These are phyloP conservation scores for Tenthredo mesomela DNA, from an alignment of 2,888 invertebrate species.

Conservation along the genomic window DNA sequence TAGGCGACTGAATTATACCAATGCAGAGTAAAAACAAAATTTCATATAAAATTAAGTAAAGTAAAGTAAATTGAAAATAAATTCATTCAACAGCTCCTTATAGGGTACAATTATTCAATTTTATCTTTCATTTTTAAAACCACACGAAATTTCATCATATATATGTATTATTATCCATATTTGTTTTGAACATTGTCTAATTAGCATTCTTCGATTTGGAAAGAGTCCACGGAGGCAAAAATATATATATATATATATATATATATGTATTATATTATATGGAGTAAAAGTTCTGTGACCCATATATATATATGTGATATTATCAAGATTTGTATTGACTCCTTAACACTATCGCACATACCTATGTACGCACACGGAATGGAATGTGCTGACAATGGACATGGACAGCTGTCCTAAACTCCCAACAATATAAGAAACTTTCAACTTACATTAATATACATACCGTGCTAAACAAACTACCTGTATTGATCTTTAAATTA, in stretches of 20 bases:
- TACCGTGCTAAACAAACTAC: background rate
- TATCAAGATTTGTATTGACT: conserved; percentile 48
- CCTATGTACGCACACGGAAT: conserved; percentile 39
- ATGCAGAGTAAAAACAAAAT: background rate
- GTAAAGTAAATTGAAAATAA: background rate
- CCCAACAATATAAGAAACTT: background rate
- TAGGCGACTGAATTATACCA: background rate
- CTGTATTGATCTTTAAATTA: background rate
- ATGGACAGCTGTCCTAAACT: background rate
- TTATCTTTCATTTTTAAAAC: background rate
- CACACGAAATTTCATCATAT: background rate
- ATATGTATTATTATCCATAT: background rate
- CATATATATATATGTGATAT: conserved; percentile 1
- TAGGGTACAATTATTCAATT: background rate
- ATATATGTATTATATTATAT: conserved; percentile 27
- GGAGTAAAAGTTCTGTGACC: background rate
- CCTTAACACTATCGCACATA: conserved; percentile 7
- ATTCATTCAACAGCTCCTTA: background rate
- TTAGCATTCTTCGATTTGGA: background rate
- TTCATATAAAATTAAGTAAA: background rate
- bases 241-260: conserved; percentile 3
- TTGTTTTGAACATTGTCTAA: background rate
- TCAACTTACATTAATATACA: background rate
- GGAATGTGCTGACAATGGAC: conserved; percentile 52
- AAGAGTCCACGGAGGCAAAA: background rate